Base-by-base conservation (phyloP, 2,113 vertebrate genomes). In the Alectura lathami region DNA sequence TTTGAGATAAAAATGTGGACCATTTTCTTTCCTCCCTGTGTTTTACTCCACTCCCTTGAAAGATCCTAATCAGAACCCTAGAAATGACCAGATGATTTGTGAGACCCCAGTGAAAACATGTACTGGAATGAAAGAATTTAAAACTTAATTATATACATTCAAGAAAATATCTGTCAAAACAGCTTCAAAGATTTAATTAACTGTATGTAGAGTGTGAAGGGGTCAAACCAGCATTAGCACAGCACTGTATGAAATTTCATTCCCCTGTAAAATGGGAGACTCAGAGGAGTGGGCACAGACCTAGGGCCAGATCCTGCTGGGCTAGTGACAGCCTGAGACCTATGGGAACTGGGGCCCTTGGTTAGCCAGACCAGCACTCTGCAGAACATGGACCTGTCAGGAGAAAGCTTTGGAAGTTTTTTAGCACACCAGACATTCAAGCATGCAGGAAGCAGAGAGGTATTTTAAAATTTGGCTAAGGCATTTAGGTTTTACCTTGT, bases 81-180 rank as follows among this genome's bases (percentile, higher is more conserved):
- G 59, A 94, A 96, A 17, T 3, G 6, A 95, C 59, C 7, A 0
- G 88, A 87, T 93, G 83, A 92, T 95, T 96, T 94, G 75, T 94
- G 81, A 90, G 75, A 93, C 36, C 72, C 47, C 26, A 3, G 72
- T 92, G 86, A 92, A 84, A 97, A 91, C 64, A 88, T 13, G 32
- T 23, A 87, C 43, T 69, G 34, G 60, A 78, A 69, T 2, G 13
- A 87, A 96, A 92, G n/a, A 93, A 93, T 93, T 90, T 92, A 92
- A 86, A 91, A 73, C 82, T 81, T 95, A 93, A 94, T 91, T 91
- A 91, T 57, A 90, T 59, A 29, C 5, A 2, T 74, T 78, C 69
- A 80, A 91, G 74, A 93, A 94, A 75, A 80, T 82, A 91, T 43
- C 77, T 93, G 82, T 95, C 93, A 93, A 80, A 92, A 91, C 38